Evolutionary conservation across 2,888 invertebrate genomes (phyloP), one percentile per base, ranked within the genome.

Genomic region (Drosophila paranaensis): DNA sequence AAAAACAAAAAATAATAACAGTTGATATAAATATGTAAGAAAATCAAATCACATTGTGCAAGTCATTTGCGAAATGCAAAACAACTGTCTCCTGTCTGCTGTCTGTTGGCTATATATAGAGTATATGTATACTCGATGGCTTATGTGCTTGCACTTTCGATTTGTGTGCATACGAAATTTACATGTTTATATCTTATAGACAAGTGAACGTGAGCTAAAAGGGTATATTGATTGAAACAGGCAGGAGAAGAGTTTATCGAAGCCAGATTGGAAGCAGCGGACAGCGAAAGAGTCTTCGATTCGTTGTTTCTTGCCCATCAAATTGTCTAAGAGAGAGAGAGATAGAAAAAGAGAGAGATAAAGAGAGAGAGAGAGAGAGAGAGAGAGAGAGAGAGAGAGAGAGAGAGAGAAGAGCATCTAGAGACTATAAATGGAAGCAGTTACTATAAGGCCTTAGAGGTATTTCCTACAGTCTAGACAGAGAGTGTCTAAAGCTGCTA

Each of bases 1-100:
- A 33, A 60, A 58, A 63, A 57, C 30, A 43, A 54, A 57, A 66
- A 55, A 33, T 30, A 69, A 57, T 50, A 74, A 67, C 60, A 71
- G 63, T 73, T 77, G 63, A 71, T 68, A 67, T 64, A 76, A 64
- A 71, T 67, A 64, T 63, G 56, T 65, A 58, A 58, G 43, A 68
- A 75, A 62, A 60, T 67, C 58, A 62, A 69, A 58, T 58, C 35
- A 27, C 35, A 43, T 69, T 73, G 27, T 73, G 74, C 79, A 60
- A 69, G 73, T 73, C 76, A 84, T 61, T 66, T 60, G 58, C 56
- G 20, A 54, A 54, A 27, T 51, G 20, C 58, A 20, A 53, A 48
- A n/a, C 25, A 25, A 40, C 33, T 33, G 33, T 33, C 33, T 33
- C 10, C 33, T 57, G 35, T 33, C 33, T 33, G 33, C 33, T 57